Evolutionary conservation across 1,140 invertebrate species (phyloP), one percentile per base, ranked within the genome.

Genomic region (Melipona quadrifasciata): DNA sequence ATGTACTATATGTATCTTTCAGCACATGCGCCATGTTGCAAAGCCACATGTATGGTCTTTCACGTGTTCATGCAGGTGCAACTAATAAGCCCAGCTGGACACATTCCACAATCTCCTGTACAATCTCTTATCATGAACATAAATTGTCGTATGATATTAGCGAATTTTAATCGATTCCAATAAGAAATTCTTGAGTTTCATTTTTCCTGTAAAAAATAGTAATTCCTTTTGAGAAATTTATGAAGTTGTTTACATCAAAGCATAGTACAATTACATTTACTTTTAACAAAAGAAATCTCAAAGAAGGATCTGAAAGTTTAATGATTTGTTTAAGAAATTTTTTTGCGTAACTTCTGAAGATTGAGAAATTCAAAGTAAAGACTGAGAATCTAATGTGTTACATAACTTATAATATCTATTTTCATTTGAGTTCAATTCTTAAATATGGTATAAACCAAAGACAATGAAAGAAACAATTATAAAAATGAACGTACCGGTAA

Each of bases 31-130:
- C 51, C 81, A 73, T 57, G 55, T 57, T 75, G 53, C 67, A 58
- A 61, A 76, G 64, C 61, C 70, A 27, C 79, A 70, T 71, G 65
- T 47, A 83, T 70, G 67, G 58, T 12, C 68, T 75, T 85, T 68
- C 67, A 61, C 64, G 64, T 80, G 78, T 57, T 51, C 72, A 64
- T 70, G 34, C 86, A 87, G 86, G 81, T 84, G 58, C 82, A 79
- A 80, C 77, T 81, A 84, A 85, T 88, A 88, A 58, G 73, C 87
- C 68, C 83, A 61, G 70, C 61, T 64, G 80, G 72, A 80, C 85
- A 86, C 72, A 77, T 86, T 73, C 72, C 24, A 57, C 68, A 88
- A 89, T 83, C 84, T 80, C 77, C 17, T 21, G 61, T 83, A 64
- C 70, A 53, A 76, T 86, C 72, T 82, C 72, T 81, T 88, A 89